phyloP scores from a whole-genome alignment of 2,797 vertebrate species.

The Hozukius guyotensis region DNA sequence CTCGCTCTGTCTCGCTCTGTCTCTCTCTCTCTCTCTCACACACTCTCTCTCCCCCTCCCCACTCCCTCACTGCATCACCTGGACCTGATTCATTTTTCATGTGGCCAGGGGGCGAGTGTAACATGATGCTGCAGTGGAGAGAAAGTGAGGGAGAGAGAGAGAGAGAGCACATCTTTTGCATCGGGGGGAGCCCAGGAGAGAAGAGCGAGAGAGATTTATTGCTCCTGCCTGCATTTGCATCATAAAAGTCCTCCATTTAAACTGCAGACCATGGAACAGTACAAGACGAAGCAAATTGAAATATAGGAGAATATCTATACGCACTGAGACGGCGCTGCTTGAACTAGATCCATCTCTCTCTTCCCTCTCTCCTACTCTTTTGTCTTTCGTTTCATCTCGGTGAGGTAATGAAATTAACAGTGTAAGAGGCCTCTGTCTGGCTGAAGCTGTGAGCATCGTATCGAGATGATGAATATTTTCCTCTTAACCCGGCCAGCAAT shows the following conservation, averaged over 20 bases:
- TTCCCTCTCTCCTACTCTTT: background rate
- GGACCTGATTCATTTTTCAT: constrained; percentile 78
- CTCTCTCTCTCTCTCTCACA: background rate
- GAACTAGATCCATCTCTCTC: constrained; percentile 28
- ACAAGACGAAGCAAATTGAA: constrained; percentile 70
- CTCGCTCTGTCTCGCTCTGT: constrained; percentile 1
- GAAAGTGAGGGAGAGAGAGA: constrained; percentile 12
- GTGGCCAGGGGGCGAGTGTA: constrained; percentile 72
- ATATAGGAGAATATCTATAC: constrained; percentile 60
- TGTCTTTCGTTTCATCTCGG: constrained; percentile 19
- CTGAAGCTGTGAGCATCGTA: constrained; percentile 21
- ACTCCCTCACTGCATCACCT: constrained; percentile 63
- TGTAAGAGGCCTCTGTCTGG: constrained; percentile 30
- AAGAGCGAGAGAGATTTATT: constrained; percentile 73
- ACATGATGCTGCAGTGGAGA: constrained; percentile 65
- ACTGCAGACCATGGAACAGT: constrained; percentile 58
- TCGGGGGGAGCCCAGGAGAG: constrained; percentile 58
- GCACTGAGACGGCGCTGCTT: constrained; percentile 22
- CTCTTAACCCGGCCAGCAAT: background rate
- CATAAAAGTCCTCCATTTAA: constrained; percentile 79
- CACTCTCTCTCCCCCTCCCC: background rate
- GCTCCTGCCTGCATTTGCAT: constrained; percentile 77
- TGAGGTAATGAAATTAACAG: constrained; percentile 71
- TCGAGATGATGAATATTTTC: constrained; percentile 10
- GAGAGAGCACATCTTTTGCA: constrained; percentile 61